phyloP scores from a whole-genome alignment of 1,140 invertebrate species.

The Sarcophaga bullata region DNA sequence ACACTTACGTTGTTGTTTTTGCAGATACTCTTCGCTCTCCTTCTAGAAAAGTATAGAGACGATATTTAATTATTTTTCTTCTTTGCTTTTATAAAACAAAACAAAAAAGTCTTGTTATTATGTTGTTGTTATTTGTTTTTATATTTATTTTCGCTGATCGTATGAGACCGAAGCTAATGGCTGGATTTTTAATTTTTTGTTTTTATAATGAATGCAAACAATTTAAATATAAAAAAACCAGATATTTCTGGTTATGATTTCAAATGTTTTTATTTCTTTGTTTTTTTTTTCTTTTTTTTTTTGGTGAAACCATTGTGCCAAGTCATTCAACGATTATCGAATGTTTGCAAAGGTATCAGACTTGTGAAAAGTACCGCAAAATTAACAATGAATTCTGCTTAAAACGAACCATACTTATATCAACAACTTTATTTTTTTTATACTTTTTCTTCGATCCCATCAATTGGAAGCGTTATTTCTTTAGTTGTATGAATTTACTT shows the following conservation, averaged over 20 bases:
- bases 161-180: background rate
- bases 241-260: background rate
- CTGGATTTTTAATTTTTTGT: background rate
- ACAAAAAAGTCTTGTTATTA: no score
- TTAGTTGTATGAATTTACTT: no score
- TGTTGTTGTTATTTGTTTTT: background rate
- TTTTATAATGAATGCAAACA: background rate
- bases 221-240: background rate
- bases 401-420: background rate
- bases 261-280: background rate
- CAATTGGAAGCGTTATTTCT: no score
- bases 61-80: no score
- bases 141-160: background rate
- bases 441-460: no score
- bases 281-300: background rate
- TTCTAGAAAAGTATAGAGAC: no score
- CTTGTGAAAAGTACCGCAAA: background rate
- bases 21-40: background rate
- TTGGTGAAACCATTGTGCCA: background rate
- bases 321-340: background rate
- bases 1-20: background rate
- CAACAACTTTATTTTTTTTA: background rate
- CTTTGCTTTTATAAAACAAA: no score
- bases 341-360: background rate
- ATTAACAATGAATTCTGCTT: background rate